Conservation (phyloP, 2,113 vertebrate genomes). For the Condylura cristata region DNA sequence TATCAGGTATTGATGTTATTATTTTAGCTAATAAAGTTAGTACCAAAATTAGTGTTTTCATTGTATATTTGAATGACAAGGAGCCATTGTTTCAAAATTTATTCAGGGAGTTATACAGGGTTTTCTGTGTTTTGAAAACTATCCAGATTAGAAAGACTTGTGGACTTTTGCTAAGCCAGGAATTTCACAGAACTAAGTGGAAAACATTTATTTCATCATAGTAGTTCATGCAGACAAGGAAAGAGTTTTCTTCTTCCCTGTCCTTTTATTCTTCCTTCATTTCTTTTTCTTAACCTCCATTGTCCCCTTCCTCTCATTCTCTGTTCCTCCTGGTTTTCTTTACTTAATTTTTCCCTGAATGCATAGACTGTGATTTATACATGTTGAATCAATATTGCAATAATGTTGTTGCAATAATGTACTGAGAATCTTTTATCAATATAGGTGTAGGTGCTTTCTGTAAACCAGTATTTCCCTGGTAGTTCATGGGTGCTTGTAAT, state of each 20-base stretch:
- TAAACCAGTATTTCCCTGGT: slow-evolving; percentile 61
- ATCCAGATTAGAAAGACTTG: background rate
- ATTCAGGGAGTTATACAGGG: background rate
- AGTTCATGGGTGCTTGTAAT: slow-evolving; percentile 53
- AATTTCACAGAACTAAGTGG: background rate
- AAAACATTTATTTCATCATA: background rate
- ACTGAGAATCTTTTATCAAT: background rate
- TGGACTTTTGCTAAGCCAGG: background rate
- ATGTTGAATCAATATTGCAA: background rate
- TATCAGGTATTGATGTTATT: background rate
- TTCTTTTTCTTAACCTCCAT: background rate
- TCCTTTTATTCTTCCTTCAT: background rate
- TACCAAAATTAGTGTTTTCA: background rate
- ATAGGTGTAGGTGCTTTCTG: background rate
- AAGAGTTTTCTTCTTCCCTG: background rate
- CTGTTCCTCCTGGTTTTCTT: background rate
- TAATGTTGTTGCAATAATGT: background rate
- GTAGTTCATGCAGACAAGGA: background rate
- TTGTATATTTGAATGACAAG: background rate
- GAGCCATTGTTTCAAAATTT: background rate
- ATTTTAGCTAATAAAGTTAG: background rate
- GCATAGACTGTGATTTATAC: background rate
- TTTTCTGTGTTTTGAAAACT: background rate
- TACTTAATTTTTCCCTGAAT: background rate
- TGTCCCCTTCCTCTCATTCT: background rate